Evolutionary conservation across 2,113 vertebrate genomes (phyloP).

Genomic region (Theristicus caerulescens): DNA sequence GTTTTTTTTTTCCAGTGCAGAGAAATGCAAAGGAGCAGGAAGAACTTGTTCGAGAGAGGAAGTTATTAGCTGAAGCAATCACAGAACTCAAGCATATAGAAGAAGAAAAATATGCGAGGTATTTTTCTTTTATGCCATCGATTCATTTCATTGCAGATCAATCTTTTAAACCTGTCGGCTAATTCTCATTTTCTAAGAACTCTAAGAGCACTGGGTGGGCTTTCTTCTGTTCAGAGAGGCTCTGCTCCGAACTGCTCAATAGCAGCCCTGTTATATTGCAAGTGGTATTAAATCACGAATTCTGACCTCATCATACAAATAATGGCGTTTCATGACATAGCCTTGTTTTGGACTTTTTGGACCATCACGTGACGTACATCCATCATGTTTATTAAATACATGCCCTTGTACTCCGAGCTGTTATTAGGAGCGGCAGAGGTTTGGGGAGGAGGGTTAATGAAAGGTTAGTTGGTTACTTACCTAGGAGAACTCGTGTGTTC

Average conservation of each 20-base stretch:
- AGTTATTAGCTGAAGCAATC: constrained; percentile 65
- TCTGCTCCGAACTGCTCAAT: not conserved
- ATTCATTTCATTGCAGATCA: not conserved
- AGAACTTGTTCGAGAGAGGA: constrained; percentile 71
- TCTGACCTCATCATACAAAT: not conserved
- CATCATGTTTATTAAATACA: not conserved
- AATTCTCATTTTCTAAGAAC: not conserved
- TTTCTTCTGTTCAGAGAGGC: not conserved
- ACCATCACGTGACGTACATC: not conserved
- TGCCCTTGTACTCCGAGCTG: not conserved
- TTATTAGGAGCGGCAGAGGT: not conserved
- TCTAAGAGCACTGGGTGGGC: not conserved
- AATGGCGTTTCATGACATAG: not conserved
- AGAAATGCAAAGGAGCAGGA: constrained; percentile 73
- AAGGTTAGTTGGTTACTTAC: not conserved
- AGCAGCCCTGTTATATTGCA: not conserved
- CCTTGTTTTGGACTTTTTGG: not conserved
- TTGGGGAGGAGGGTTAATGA: not conserved
- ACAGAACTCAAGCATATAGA: constrained; percentile 72
- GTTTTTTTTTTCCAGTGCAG: constrained; percentile 68
- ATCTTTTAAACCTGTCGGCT: not conserved
- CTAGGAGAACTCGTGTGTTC: not conserved
- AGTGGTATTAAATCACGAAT: not conserved
- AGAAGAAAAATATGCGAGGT: constrained; percentile 72
- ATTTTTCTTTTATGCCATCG: not conserved